phyloP scores from a whole-genome alignment of 2,113 vertebrate genomes.

The Isichthys henryi region DNA sequence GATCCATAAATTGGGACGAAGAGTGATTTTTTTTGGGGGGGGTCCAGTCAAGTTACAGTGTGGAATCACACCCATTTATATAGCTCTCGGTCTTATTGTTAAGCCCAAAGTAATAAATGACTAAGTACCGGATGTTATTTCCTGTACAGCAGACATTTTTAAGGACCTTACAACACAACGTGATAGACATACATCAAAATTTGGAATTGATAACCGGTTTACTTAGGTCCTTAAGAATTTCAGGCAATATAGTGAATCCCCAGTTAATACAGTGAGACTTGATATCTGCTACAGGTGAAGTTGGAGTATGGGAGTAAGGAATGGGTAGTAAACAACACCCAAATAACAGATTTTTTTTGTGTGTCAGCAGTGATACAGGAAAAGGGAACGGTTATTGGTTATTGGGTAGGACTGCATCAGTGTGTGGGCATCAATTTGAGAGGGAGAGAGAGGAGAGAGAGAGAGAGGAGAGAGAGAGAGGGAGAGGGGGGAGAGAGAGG shows the following conservation, averaged over 20 bases:
- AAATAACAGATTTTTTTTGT: not conserved
- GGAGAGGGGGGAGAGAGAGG: no score
- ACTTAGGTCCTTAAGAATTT: not conserved
- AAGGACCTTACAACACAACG: not conserved
- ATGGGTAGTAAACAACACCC: not conserved
- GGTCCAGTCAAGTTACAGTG: not conserved
- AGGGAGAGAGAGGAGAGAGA: not conserved
- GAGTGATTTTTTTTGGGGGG: not conserved
- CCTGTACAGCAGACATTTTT: conserved; percentile 28
- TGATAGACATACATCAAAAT: not conserved
- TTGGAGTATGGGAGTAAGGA: not conserved
- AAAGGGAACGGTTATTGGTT: not conserved
- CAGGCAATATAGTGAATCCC: not conserved
- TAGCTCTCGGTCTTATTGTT: not conserved
- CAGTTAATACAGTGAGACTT: not conserved
- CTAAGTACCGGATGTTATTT: not conserved
- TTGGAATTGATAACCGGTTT: not conserved
- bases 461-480: not conserved
- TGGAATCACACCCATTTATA: not conserved
- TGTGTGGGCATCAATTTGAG: not conserved
- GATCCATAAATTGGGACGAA: conserved; percentile 9
- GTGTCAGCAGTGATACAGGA: not conserved
- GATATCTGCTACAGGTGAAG: not conserved
- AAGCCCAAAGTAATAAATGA: not conserved
- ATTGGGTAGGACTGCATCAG: not conserved